Percentiles rank a stretch among this genome's conserved stretches.
Conservation (phyloP, 2,797 vertebrate genomes). For the Cynopterus sphinx region DNA sequence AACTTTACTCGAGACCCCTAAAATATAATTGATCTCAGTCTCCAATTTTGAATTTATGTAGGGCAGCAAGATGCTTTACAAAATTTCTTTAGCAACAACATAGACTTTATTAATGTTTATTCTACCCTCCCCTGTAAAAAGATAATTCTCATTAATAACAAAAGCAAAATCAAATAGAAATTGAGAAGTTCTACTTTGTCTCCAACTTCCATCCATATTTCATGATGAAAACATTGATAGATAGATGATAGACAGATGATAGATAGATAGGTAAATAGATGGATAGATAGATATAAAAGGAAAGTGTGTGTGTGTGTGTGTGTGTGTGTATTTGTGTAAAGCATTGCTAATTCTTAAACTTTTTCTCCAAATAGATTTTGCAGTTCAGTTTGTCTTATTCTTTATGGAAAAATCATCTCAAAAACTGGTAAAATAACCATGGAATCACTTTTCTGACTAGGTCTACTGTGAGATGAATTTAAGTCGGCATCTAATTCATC, state of each 20-base stretch:
- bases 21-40: not conserved
- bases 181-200: not conserved
- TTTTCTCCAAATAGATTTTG: not conserved
- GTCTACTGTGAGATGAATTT: not conserved
- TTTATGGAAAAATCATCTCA: not conserved
- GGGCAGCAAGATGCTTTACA: not conserved
- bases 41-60: not conserved
- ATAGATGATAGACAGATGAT: no score
- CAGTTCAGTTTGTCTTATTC: not conserved
- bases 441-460: not conserved
- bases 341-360: not conserved
- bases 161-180: not conserved
- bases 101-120: not conserved
- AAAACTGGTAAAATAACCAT: not conserved
- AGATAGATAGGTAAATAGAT: no score
- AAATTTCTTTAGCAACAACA: not conserved
- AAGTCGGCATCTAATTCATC: not conserved
- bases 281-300: no score
- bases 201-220: not conserved
- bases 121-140: not conserved
- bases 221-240: not conserved
- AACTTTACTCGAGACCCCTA: not conserved
- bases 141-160: not conserved
- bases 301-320: no score
- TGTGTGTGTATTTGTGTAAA: not conserved